These are phyloP conservation scores for Phylloscopus whistleri DNA, from an alignment of 2,113 vertebrate species.

Conservation along the genomic window DNA sequence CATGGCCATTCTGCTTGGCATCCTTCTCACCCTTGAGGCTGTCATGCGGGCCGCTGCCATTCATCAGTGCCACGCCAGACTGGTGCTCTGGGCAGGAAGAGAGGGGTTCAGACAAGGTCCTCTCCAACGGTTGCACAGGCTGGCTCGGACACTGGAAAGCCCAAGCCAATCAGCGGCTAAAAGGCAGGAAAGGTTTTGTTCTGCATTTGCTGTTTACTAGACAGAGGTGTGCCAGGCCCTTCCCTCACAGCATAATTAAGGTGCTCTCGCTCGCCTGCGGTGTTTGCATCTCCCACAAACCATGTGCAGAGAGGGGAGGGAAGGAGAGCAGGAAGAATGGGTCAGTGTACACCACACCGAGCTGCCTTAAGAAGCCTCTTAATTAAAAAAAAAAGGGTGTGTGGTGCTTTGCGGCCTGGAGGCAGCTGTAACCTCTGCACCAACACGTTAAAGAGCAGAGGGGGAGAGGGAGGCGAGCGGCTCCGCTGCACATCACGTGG, in stretches of 20 bases:
- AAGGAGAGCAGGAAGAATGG: constrained; percentile 1
- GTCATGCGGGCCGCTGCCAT: constrained; percentile 81
- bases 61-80: constrained; percentile 83
- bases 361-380: constrained; percentile 1
- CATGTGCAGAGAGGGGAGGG: not conserved
- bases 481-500: not conserved
- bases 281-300: not conserved
- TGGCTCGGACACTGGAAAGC: not conserved
- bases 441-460: not conserved
- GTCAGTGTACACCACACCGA: not conserved
- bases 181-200: not conserved
- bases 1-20: constrained; percentile 75
- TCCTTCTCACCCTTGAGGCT: constrained; percentile 74
- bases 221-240: not conserved
- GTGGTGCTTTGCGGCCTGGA: not conserved
- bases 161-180: not conserved
- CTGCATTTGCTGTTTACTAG: not conserved
- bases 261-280: not conserved
- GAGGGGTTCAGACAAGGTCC: not conserved
- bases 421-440: constrained; percentile 42
- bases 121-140: not conserved
- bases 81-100: constrained; percentile 72
- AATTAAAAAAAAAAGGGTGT: constrained; percentile 52
- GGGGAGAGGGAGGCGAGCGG: not conserved
- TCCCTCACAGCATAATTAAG: not conserved